Evolutionary conservation across 2,888 invertebrate species (phyloP).

Genomic region (Himalopsyche anomala): DNA sequence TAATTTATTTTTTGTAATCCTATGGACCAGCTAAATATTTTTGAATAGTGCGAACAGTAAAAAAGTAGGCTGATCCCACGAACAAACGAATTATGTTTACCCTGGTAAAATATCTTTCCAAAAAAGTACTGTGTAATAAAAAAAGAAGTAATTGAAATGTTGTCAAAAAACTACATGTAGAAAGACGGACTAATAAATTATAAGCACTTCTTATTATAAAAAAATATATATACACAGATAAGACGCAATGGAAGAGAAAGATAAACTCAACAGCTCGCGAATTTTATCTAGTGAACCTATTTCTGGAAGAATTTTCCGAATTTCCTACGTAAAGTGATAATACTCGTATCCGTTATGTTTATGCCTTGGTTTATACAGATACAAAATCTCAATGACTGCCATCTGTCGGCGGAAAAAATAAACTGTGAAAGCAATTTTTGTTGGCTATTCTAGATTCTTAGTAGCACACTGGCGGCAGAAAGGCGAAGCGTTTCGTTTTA

Average conservation of each 20-base stretch:
- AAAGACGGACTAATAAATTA: too few species aligned
- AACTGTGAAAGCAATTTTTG: constrained; percentile 32
- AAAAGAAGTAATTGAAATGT: too few species aligned
- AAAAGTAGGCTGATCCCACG: too few species aligned
- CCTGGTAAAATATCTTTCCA: too few species aligned
- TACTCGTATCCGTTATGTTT: constrained; percentile 34
- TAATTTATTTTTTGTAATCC: too few species aligned
- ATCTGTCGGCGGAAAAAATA: constrained; percentile 48
- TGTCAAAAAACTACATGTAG: too few species aligned
- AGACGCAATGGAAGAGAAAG: background rate
- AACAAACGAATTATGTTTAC: too few species aligned
- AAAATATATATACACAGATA: background rate
- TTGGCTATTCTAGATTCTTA: background rate
- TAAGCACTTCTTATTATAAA: too few species aligned
- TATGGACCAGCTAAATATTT: too few species aligned
- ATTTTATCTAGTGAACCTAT: constrained; percentile 22
- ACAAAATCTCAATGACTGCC: constrained; percentile 44
- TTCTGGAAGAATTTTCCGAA: constrained; percentile 2
- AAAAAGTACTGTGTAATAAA: too few species aligned
- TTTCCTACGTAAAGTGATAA: constrained; percentile 30
- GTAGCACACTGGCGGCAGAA: constrained; percentile 26
- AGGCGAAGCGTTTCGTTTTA: constrained; percentile 41
- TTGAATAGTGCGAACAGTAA: too few species aligned
- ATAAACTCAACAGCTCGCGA: constrained; percentile 27
- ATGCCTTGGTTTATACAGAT: constrained; percentile 29